These are phyloP conservation scores for Steinernema feltiae DNA, from an alignment of 1,140 invertebrate species.

Conservation along the genomic window DNA sequence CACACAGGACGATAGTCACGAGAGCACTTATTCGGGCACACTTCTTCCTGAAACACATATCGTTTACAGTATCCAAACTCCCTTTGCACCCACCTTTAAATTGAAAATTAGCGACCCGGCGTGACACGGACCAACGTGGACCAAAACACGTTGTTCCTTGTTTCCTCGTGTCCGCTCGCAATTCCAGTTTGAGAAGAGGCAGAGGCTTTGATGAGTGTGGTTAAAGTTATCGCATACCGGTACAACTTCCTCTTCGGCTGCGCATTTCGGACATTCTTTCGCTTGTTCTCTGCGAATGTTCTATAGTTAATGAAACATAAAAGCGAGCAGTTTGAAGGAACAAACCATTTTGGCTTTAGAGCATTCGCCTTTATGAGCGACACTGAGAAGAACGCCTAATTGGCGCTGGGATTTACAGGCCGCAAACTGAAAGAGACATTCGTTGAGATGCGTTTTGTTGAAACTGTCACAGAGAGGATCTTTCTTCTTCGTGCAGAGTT, in stretches of 20 bases:
- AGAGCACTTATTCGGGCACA: slow-evolving; percentile 27
- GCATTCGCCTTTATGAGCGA: slow-evolving; percentile 29
- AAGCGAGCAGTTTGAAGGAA: not conserved
- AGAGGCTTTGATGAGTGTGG: slow-evolving; percentile 21
- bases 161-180: slow-evolving; percentile 17
- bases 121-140: slow-evolving; percentile 27
- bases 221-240: slow-evolving; percentile 31
- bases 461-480: slow-evolving; percentile 26
- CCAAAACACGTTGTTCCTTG: slow-evolving; percentile 21
- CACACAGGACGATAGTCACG: slow-evolving; percentile 25
- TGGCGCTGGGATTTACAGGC: slow-evolving; percentile 21
- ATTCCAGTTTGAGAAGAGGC: slow-evolving; percentile 24
- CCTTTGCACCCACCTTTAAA: too few species aligned
- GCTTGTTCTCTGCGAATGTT: slow-evolving; percentile 4
- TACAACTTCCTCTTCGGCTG: slow-evolving; percentile 16
- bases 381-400: not conserved
- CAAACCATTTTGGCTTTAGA: not conserved
- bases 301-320: slow-evolving; percentile 8
- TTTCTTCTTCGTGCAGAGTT: slow-evolving; percentile 22
- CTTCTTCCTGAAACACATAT: slow-evolving; percentile 25
- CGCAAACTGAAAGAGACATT: slow-evolving; percentile 29
- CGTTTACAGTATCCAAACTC: not conserved
- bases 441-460: slow-evolving; percentile 30
- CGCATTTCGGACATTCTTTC: slow-evolving; percentile 20
- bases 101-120: slow-evolving; percentile 22